These are phyloP conservation scores for Drosophila pseudotalamancana DNA, from an alignment of 2,888 invertebrate genomes.

Conservation along the genomic window DNA sequence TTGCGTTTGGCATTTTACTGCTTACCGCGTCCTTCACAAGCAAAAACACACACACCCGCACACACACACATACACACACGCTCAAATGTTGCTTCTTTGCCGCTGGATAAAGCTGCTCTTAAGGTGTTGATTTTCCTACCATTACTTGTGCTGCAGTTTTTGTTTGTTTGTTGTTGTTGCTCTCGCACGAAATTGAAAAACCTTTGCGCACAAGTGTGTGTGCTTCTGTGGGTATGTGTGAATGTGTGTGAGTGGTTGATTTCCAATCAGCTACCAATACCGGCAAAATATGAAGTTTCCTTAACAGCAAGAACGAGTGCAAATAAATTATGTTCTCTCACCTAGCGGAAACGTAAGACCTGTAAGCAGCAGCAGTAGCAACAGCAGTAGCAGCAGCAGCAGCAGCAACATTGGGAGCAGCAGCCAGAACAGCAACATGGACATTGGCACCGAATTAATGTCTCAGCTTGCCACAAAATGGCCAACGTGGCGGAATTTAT, in stretches of 20 bases:
- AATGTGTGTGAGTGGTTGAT: conserved; percentile 34
- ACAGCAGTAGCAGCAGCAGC: conserved; percentile 4
- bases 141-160: conserved; percentile 73
- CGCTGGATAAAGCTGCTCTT: conserved; percentile 43
- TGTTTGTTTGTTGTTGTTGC: conserved; percentile 30
- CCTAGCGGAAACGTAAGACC: conserved; percentile 38
- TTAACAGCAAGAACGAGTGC: conserved; percentile 51
- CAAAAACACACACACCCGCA: conserved; percentile 8
- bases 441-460: conserved; percentile 74
- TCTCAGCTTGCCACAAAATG: conserved; percentile 77
- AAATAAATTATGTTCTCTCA: conserved; percentile 69
- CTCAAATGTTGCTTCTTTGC: conserved; percentile 34
- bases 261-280: conserved; percentile 64
- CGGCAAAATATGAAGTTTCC: conserved; percentile 65
- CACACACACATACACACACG: background rate
- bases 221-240: background rate
- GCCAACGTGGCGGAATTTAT: conserved; percentile 74
- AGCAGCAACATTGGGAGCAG: conserved; percentile 3
- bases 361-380: conserved; percentile 29
- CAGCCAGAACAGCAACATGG: conserved; percentile 27
- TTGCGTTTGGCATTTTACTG: conserved; percentile 78
- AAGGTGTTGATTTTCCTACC: conserved; percentile 43
- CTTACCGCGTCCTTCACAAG: conserved; percentile 62
- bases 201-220: conserved; percentile 8
- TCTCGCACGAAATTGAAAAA: conserved; percentile 67